Base-by-base conservation (phyloP, 2,888 invertebrate genomes). In the Machimus rusticus region DNA sequence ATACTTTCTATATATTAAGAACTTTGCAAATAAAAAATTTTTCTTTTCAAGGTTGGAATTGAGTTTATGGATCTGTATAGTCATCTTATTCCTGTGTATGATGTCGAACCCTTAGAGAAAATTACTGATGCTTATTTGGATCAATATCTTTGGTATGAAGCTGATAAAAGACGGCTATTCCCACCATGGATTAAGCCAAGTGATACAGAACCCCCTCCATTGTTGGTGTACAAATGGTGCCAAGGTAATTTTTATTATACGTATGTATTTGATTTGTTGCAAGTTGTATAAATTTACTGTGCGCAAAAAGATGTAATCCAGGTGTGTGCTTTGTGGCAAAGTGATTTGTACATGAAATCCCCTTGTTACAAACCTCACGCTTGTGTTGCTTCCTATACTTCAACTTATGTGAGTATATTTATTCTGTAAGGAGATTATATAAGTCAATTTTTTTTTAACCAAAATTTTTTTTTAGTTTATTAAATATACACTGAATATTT, bases 61-160 rank as follows among this genome's bases (percentile, higher is more conserved):
- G 99, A 99, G 93, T 99, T 99, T 93, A 99, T 99, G 99, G 99
- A 99, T 92, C 94, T 99, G 87, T 99, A 99, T 94, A 99, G 99
- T 88, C 99, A 99, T 91, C 93, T 99, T 89, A 98, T 99, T 89
- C 99, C 99, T 0, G 99, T 99, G 0, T 99, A 99, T 92, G 99
- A 99, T 92, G 99, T 99, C 74, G 99, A 99, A 91, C 99, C 99
- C 0, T 93, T 99, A 87, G 99, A 99, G 93, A 99, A 99, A 93
- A 99, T 99, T 89, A 99, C 99, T 0, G 99, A 99, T 92, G 99
- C 99, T 0, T 99, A 99, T 93, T 94, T 99, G 87, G 99, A 99
- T 94, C 99, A 99, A 93, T 99, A 99, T 93, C 93, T 99, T 82
- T 99, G 99, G 99, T 98, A 98, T 91, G 99, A 99, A 93, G 99